phyloP scores from a whole-genome alignment of 2,797 vertebrate genomes.

The Lutjanus campechanus region DNA sequence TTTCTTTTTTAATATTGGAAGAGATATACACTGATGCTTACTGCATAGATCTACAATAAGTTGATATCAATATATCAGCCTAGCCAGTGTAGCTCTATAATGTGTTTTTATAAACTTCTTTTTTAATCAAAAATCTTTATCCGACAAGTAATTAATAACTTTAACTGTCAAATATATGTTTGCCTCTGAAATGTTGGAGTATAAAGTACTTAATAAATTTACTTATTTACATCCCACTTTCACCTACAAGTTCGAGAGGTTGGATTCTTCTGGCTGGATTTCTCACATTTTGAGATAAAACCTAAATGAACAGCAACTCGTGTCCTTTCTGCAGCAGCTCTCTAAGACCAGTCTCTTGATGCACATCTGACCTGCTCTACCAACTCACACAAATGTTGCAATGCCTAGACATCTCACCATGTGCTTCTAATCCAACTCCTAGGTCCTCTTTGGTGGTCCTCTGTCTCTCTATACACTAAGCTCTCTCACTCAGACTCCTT shows the following conservation, averaged over 20 bases:
- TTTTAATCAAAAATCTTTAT: too few relatives aligned
- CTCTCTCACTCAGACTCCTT: conserved; percentile 19
- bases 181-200: too few relatives aligned
- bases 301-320: neutral
- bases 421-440: conserved; percentile 74
- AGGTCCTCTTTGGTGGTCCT: conserved; percentile 65
- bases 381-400: conserved; percentile 48
- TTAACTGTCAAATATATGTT: too few relatives aligned
- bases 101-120: too few relatives aligned
- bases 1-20: too few relatives aligned
- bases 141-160: too few relatives aligned
- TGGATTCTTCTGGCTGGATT: neutral
- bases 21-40: too few relatives aligned
- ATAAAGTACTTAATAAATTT: too few relatives aligned
- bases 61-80: too few relatives aligned
- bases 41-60: too few relatives aligned
- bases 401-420: conserved; percentile 52
- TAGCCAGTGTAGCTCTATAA: too few relatives aligned
- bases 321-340: conserved; percentile 9
- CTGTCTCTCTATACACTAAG: conserved; percentile 25
- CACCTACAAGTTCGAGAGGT: neutral
- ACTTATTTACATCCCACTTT: neutral
- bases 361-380: conserved; percentile 22
- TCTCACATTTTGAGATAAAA: neutral
- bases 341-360: conserved; percentile 22